phyloP scores from a whole-genome alignment of 1,140 invertebrate species.

The Batillaria attramentaria region DNA sequence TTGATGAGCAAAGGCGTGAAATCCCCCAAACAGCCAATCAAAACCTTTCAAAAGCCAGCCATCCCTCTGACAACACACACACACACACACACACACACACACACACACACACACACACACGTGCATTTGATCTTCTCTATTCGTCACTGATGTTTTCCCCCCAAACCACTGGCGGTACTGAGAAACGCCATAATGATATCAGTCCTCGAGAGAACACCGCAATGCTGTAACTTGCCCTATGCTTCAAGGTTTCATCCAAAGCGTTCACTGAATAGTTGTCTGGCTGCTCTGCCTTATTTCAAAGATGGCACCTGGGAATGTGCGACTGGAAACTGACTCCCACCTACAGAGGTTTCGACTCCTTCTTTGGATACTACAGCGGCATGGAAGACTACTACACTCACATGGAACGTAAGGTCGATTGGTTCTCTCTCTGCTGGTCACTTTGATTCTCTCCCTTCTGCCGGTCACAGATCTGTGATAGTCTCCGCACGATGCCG shows the following conservation, averaged over 20 bases:
- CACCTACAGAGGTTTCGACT: constrained; percentile 27
- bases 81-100: too few species aligned
- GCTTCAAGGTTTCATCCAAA: background rate
- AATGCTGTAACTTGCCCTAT: background rate
- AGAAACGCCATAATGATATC: background rate
- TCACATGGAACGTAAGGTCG: background rate
- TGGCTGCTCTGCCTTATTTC: background rate
- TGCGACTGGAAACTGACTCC: constrained; percentile 63
- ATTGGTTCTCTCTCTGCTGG: background rate
- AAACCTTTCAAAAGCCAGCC: too few species aligned
- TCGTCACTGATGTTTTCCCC: too few species aligned
- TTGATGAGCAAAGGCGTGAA: background rate
- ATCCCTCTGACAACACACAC: too few species aligned
- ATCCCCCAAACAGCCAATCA: too few species aligned
- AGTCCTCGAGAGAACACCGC: background rate
- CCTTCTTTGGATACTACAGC: constrained; percentile 34
- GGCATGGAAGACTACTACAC: constrained; percentile 55
- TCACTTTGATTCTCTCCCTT: background rate
- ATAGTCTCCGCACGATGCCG: too few species aligned
- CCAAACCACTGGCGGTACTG: too few species aligned
- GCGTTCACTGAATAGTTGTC: too few species aligned
- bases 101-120: too few species aligned
- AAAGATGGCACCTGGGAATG: constrained; percentile 63
- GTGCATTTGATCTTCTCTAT: too few species aligned
- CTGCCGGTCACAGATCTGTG: too few species aligned